Base-by-base conservation (phyloP, 2,797 vertebrate species). In the Borostomias antarcticus region DNA sequence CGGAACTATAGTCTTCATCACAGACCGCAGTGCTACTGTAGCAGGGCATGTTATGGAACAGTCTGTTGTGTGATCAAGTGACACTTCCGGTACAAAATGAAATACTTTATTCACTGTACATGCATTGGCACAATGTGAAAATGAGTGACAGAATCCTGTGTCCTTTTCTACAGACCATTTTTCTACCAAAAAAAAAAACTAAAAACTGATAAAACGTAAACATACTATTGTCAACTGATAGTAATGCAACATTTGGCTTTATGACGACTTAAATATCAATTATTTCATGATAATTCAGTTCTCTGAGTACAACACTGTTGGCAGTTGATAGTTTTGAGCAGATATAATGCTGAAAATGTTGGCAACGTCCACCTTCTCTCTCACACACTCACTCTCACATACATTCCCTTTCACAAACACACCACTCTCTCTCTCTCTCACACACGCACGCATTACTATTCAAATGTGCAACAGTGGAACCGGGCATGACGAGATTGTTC, bases 71-170 rank as follows among this genome's bases (percentile, higher is more conserved):
- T 23, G 1, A 29, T 28, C 3, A n/a, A 19, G 43, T 6, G 26
- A 48, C 28, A 48, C 26, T 9, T 37, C n/a, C 21, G 9, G 17
- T 47, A 33, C 74, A 59, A 81, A 83, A 82, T 60, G 72, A 70
- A 73, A 71, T 70, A 58, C 79, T 86, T 80, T 74, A 82, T 83
- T 62, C 70, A 62, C 62, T 80, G 63, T 64, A 77, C 76, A 89
- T 87, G 82, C 73, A 81, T 82, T 82, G 84, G 79, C 72, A 83
- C 79, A n/a, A 58, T 58, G 35, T 72, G 59, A 15, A 75, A 74
- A 79, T 78, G 30, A 45, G 40, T 43, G 40, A 15, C 2, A 17
- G 40, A 15, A 13, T 45, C 15, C n/a, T n/a, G 15, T 35, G 3
- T 51, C 30, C 37, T 54, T 56, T 54, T 5, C 35, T 62, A 57